Percentiles rank a stretch among this genome's conserved stretches.
phyloP scores from a whole-genome alignment of 1,140 invertebrate species.

The Diachasmimorpha longicaudata region DNA sequence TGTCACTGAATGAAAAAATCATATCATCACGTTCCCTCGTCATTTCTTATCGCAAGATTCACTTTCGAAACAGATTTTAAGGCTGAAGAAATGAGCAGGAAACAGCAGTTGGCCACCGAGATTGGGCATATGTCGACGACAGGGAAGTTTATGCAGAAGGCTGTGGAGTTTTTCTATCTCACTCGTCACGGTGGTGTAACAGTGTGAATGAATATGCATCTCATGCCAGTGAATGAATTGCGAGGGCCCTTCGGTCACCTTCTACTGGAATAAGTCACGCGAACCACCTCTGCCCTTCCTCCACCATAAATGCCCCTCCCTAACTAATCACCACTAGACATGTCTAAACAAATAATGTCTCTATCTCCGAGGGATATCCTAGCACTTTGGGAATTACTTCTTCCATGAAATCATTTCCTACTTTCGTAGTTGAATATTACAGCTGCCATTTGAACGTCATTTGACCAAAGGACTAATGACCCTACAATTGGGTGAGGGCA shows the following conservation, averaged over 20 bases:
- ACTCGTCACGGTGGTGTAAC: constrained; percentile 28
- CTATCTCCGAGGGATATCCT: no score
- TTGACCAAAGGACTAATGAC: no score
- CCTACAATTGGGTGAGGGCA: no score
- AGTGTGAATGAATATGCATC: constrained; percentile 52
- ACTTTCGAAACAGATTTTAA: constrained; percentile 56
- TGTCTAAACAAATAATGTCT: no score
- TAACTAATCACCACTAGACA: no score
- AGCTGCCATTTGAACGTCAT: no score
- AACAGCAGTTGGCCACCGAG: constrained; percentile 55
- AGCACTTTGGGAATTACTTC: no score
- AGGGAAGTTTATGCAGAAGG: constrained; percentile 39
- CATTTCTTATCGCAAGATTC: constrained; percentile 23
- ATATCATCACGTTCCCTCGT: not conserved
- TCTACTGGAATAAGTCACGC: no score
- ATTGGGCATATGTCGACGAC: constrained; percentile 54
- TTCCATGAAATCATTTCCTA: no score
- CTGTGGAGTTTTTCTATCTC: constrained; percentile 26
- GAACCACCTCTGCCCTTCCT: no score
- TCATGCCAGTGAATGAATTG: constrained; percentile 33
- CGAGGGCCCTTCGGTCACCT: not conserved
- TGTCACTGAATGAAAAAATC: not conserved
- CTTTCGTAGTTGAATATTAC: no score
- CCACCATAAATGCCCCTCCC: no score
- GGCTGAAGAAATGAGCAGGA: constrained; percentile 53